Percentiles rank a stretch among this genome's conserved stretches.
These are phyloP conservation scores for Flexamia atlantica DNA, from an alignment of 2,888 invertebrate species.

Conservation along the genomic window DNA sequence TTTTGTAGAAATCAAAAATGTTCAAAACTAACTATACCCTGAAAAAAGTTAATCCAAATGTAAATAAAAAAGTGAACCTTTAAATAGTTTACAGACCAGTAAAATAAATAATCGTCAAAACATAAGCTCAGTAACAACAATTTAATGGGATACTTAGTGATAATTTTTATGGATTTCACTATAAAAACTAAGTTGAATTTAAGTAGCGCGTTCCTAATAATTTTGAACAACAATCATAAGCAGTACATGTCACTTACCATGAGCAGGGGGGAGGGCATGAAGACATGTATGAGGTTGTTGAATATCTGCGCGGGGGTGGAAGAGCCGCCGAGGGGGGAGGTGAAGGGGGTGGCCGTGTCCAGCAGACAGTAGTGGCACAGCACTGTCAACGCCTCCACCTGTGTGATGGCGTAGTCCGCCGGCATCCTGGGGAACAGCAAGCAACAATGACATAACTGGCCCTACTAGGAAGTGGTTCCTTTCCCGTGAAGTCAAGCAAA, in stretches of 20 bases:
- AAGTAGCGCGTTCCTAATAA: background rate
- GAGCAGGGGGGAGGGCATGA: conserved; percentile 81
- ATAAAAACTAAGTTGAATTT: background rate
- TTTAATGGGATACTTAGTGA: too few species aligned
- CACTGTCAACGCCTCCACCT: conserved; percentile 87
- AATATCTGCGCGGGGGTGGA: conserved; percentile 84
- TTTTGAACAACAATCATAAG: background rate
- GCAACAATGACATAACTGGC: too few species aligned
- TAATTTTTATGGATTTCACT: too few species aligned
- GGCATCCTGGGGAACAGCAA: conserved; percentile 75
- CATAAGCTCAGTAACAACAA: too few species aligned
- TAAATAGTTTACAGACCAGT: too few species aligned
- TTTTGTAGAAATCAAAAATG: too few species aligned
- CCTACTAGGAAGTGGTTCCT: too few species aligned
- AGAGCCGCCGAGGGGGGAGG: conserved; percentile 77
- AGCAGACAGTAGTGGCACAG: conserved; percentile 89
- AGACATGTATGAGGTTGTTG: conserved; percentile 89
- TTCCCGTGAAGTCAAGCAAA: too few species aligned
- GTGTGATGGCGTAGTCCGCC: conserved; percentile 87
- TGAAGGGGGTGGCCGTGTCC: conserved; percentile 81
- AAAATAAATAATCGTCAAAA: too few species aligned
- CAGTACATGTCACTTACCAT: conserved; percentile 71
- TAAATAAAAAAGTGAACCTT: too few species aligned
- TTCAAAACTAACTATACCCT: too few species aligned
- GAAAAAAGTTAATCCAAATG: too few species aligned